A percentile compares a stretch with the other conserved stretches of the same genome.
Conservation (phyloP, 2,113 vertebrate genomes). For the Petrocephalus microphthalmus region DNA sequence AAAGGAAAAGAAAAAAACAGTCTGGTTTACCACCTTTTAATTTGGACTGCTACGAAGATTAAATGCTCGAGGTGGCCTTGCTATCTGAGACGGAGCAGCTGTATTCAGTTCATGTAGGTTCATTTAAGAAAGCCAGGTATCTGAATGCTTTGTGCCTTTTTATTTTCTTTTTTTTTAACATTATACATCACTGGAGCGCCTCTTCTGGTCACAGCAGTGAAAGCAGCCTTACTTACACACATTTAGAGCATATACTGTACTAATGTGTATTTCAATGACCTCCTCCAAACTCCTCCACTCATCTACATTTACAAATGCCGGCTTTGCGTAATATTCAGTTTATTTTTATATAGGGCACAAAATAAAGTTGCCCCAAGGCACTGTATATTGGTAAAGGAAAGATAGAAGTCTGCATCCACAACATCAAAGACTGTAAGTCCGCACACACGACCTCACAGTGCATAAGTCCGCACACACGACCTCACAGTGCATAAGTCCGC, state of each 20-base stretch:
- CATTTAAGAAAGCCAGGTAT: not conserved
- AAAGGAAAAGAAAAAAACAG: conserved; percentile 25
- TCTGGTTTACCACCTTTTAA: conserved; percentile 26
- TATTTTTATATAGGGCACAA: not conserved
- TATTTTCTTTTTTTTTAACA: not conserved
- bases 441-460: not conserved
- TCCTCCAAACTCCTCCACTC: not conserved
- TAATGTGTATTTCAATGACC: not conserved
- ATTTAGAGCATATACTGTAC: not conserved
- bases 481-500: too few relatives aligned
- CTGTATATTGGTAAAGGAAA: not conserved
- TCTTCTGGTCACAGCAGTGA: not conserved
- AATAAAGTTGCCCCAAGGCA: not conserved
- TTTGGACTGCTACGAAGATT: conserved; percentile 30
- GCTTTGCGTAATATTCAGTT: not conserved
- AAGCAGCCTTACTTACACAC: not conserved
- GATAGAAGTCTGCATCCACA: not conserved
- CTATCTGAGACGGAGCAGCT: conserved; percentile 20
- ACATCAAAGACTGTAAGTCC: not conserved
- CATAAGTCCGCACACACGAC: not conserved
- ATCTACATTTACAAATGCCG: not conserved
- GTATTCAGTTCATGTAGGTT: not conserved
- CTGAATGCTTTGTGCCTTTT: not conserved
- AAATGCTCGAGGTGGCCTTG: conserved; percentile 23
- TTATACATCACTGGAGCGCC: not conserved